phyloP scores from a whole-genome alignment of 1,140 invertebrate genomes.

The Ceratina calcarata region DNA sequence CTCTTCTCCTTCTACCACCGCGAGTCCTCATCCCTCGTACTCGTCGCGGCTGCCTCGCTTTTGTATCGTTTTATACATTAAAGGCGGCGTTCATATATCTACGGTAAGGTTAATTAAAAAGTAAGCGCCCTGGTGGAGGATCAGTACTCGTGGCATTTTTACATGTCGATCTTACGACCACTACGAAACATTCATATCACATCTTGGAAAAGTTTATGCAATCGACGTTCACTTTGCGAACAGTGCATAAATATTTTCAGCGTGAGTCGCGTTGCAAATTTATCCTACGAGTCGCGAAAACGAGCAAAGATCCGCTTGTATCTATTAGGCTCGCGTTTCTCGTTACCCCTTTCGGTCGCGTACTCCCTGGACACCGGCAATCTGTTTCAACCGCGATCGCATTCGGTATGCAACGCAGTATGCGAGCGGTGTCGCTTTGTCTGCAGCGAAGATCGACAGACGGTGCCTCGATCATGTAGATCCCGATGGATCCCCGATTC shows the following conservation, averaged over 20 bases:
- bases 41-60: not conserved
- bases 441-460: slow-evolving; percentile 11
- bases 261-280: too few species aligned
- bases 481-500: slow-evolving; percentile 43
- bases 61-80: slow-evolving; percentile 41
- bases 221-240: too few species aligned
- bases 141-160: not conserved
- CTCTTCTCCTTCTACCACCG: too few species aligned
- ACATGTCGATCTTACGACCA: too few species aligned
- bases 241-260: too few species aligned
- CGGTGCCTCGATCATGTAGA: slow-evolving; percentile 46
- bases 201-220: too few species aligned
- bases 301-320: too few species aligned
- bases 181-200: not conserved
- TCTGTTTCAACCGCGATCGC: slow-evolving; percentile 28
- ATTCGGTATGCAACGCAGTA: slow-evolving; percentile 30
- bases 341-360: slow-evolving; percentile 17
- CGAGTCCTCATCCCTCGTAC: not conserved
- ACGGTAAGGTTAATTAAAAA: slow-evolving; percentile 47
- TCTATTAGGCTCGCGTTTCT: not conserved
- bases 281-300: too few species aligned
- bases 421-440: slow-evolving; percentile 40
- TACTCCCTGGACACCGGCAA: slow-evolving; percentile 26
- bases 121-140: slow-evolving; percentile 3
- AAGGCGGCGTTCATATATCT: slow-evolving; percentile 34